Evolutionary conservation across 2,113 vertebrate genomes (phyloP).

Genomic region (Junco hyemalis): DNA sequence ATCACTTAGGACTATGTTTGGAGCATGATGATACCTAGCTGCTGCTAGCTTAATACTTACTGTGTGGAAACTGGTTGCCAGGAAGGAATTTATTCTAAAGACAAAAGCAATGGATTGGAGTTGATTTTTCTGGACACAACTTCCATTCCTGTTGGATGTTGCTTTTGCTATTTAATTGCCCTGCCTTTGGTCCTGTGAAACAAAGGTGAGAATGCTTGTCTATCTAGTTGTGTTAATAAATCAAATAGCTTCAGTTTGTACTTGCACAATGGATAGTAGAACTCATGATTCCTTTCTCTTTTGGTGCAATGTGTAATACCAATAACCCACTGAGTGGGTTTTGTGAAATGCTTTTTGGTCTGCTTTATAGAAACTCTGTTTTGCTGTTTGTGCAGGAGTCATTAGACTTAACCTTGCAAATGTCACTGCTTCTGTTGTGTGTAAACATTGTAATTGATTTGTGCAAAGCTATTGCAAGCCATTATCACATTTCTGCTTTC

Average conservation of each 20-base stretch:
- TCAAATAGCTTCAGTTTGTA: background rate
- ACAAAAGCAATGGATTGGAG: background rate
- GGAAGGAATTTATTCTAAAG: background rate
- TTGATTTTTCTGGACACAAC: background rate
- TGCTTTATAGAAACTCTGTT: background rate
- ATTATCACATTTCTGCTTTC: background rate
- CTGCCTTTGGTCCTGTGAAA: background rate
- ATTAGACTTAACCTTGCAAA: background rate
- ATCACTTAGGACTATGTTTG: background rate
- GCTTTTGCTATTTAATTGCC: background rate
- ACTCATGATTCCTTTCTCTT: background rate
- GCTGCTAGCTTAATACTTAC: background rate
- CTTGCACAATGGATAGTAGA: background rate
- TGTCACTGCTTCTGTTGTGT: background rate
- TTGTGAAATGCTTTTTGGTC: background rate
- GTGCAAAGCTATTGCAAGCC: background rate
- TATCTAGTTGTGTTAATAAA: background rate
- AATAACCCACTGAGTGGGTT: background rate
- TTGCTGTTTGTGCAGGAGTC: background rate
- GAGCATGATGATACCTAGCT: background rate
- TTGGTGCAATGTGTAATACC: background rate
- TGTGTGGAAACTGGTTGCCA: background rate
- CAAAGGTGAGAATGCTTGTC: background rate
- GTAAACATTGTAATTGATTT: background rate
- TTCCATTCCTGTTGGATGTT: background rate